These are phyloP conservation scores for Thereva nobilitata DNA, from an alignment of 2,888 invertebrate species.

Conservation along the genomic window DNA sequence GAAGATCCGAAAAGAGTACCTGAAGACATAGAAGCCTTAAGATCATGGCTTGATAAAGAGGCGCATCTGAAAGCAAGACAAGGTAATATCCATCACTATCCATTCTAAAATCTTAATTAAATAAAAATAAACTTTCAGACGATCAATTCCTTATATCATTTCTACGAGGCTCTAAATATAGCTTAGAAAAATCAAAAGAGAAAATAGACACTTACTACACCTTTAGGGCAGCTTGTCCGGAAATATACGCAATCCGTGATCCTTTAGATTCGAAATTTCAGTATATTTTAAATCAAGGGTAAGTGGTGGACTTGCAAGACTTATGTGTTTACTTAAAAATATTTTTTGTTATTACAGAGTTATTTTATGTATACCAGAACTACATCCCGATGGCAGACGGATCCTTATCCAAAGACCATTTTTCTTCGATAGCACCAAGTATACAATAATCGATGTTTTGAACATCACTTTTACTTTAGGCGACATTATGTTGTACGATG, in stretches of 20 bases:
- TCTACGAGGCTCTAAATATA: conserved; percentile 68
- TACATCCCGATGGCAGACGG: conserved; percentile 53
- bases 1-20: conserved; percentile 61
- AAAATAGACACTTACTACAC: conserved; percentile 67
- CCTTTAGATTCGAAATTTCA: conserved; percentile 49
- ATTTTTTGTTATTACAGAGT: conserved; percentile 50
- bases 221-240: conserved; percentile 61
- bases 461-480: conserved; percentile 45
- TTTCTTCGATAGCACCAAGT: conserved; percentile 15
- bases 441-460: conserved; percentile 15
- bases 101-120: background rate
- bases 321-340: background rate
- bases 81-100: conserved; percentile 53
- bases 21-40: conserved; percentile 61
- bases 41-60: conserved; percentile 64
- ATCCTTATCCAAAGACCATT: conserved; percentile 36
- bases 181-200: conserved; percentile 65
- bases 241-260: conserved; percentile 58
- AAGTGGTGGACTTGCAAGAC: conserved; percentile 10
- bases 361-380: conserved; percentile 56
- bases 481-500: conserved; percentile 61
- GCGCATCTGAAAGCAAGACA: conserved; percentile 63
- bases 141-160: conserved; percentile 62
- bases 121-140: background rate
- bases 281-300: conserved; percentile 54